Evolutionary conservation across 2,113 vertebrate genomes (phyloP).

Genomic region (Budorcas taxicolor): DNA sequence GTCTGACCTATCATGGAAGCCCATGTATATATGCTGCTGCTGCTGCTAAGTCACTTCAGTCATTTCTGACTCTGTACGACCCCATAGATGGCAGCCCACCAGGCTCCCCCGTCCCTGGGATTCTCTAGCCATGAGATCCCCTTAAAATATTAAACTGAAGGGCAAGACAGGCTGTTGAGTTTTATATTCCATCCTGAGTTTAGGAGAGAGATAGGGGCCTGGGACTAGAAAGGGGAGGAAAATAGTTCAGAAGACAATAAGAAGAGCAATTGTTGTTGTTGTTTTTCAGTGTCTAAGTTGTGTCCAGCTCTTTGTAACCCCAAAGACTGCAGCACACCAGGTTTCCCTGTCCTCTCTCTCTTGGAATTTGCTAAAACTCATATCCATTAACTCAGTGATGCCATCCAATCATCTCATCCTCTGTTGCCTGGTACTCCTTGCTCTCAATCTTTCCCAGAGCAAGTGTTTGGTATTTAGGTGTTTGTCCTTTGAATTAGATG

Average conservation of each 20-base stretch:
- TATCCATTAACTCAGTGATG: background rate
- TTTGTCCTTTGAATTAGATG: background rate
- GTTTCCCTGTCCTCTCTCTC: background rate
- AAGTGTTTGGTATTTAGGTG: background rate
- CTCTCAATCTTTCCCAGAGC: background rate
- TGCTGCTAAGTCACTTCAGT: background rate
- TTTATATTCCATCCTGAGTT: background rate
- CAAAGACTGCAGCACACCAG: background rate
- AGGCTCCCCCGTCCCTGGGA: background rate
- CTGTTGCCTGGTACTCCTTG: background rate
- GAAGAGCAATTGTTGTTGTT: background rate
- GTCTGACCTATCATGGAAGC: background rate
- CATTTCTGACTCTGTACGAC: background rate
- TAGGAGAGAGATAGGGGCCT: background rate
- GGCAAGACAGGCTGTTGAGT: background rate
- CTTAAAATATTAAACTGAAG: background rate
- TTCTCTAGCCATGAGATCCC: background rate
- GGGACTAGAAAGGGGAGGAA: background rate
- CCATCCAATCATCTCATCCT: background rate
- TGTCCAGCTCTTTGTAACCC: background rate
- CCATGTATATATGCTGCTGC: background rate
- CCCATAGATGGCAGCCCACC: background rate
- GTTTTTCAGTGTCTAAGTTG: background rate
- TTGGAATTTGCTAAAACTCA: background rate
- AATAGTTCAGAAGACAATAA: background rate